Evolutionary conservation across 2,888 invertebrate genomes (phyloP).

Genomic region (Macrosiphum euphorbiae): DNA sequence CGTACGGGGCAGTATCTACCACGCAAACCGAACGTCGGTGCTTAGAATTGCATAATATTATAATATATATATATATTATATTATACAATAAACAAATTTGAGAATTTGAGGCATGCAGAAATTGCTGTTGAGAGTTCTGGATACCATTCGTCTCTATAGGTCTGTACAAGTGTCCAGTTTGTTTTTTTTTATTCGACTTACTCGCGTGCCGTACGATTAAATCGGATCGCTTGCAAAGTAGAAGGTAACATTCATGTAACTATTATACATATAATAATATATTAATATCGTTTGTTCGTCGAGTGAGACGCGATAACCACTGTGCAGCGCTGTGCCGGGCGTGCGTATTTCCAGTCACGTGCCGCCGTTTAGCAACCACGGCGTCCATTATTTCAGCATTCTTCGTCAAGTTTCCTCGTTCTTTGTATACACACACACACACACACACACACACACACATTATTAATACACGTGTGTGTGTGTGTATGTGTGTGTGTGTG

Average conservation of each 20-base stretch:
- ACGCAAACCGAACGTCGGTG: too few relatives aligned
- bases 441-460: not conserved
- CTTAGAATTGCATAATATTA: too few relatives aligned
- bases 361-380: conserved; percentile 16
- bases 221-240: not conserved
- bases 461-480: not conserved
- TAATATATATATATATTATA: too few relatives aligned
- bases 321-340: too few relatives aligned
- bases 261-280: too few relatives aligned
- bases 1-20: too few relatives aligned
- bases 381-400: conserved; percentile 20
- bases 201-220: not conserved
- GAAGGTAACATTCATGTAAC: not conserved
- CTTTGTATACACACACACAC: not conserved
- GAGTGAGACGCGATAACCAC: not conserved
- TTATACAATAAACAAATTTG: too few relatives aligned
- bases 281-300: not conserved
- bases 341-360: conserved; percentile 41
- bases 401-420: not conserved
- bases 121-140: too few relatives aligned
- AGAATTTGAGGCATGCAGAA: too few relatives aligned
- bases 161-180: not conserved
- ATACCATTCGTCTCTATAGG: too few relatives aligned
- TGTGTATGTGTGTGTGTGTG: not conserved
- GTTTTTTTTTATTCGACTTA: not conserved